Evolutionary conservation across 2,888 invertebrate genomes (phyloP).

Genomic region (Craniophora ligustri): DNA sequence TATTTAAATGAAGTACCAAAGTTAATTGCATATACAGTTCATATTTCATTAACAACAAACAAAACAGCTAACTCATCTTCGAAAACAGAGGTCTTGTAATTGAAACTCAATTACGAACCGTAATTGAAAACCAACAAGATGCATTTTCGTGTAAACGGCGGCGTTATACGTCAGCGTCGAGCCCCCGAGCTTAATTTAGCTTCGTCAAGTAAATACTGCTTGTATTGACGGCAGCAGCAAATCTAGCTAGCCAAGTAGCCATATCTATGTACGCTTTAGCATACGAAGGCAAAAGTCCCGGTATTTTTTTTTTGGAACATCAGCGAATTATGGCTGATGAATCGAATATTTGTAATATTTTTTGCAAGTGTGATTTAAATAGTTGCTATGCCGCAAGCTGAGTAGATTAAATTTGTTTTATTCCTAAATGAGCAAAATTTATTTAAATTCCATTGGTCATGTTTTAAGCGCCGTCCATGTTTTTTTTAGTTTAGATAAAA

Average conservation of each 20-base stretch:
- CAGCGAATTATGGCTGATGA: neutral
- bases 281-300: no score
- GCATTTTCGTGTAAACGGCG: slow-evolving; percentile 20
- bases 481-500: no score
- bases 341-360: neutral
- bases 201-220: slow-evolving; percentile 37
- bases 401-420: neutral
- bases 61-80: slow-evolving; percentile 5
- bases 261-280: no score
- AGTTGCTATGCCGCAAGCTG: neutral
- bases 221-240: slow-evolving; percentile 11
- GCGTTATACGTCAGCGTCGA: slow-evolving; percentile 53
- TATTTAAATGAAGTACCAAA: no score
- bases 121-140: slow-evolving; percentile 27
- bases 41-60: slow-evolving; percentile 13
- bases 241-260: slow-evolving; percentile 2
- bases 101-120: slow-evolving; percentile 32
- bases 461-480: no score
- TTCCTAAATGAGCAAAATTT: no score
- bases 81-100: slow-evolving; percentile 13
- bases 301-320: neutral
- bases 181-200: slow-evolving; percentile 64
- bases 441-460: no score
- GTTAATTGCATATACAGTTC: slow-evolving; percentile 7
- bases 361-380: neutral